phyloP scores from a whole-genome alignment of 2,113 vertebrate genomes.

The Telmatochromis brichardi region DNA sequence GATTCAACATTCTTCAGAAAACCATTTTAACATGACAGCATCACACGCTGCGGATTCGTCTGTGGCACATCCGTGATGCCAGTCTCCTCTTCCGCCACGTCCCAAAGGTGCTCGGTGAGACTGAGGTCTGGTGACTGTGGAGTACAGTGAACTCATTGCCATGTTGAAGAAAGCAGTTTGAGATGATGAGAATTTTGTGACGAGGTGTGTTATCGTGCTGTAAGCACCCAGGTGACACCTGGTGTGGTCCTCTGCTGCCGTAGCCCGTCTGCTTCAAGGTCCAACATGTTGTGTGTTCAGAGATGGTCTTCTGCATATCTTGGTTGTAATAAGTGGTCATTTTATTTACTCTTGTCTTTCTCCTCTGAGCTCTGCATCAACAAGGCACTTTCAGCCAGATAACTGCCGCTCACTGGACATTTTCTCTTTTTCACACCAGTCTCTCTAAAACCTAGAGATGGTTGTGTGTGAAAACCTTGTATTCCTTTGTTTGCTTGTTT shows the following conservation, averaged over 20 bases:
- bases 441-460: not conserved
- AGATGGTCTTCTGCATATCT: not conserved
- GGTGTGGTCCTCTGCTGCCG: not conserved
- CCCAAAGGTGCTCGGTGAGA: not conserved
- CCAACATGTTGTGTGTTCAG: not conserved
- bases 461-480: not conserved
- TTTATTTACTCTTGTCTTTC: not conserved
- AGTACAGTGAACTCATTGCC: not conserved
- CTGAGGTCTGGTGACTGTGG: not conserved
- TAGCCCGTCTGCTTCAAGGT: not conserved
- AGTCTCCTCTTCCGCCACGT: not conserved
- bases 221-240: not conserved
- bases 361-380: not conserved
- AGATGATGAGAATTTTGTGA: not conserved
- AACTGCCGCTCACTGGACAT: not conserved
- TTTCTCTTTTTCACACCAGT: not conserved
- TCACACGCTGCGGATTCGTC: not conserved
- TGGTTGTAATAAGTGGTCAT: not conserved
- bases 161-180: not conserved
- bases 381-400: not conserved
- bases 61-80: not conserved
- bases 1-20: not conserved
- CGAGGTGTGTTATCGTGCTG: not conserved
- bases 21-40: not conserved
- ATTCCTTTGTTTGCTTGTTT: not conserved